Evolutionary conservation across 64 coral and sea anemone genomes (phyloP).

Genomic region (Montipora efflorescens): DNA sequence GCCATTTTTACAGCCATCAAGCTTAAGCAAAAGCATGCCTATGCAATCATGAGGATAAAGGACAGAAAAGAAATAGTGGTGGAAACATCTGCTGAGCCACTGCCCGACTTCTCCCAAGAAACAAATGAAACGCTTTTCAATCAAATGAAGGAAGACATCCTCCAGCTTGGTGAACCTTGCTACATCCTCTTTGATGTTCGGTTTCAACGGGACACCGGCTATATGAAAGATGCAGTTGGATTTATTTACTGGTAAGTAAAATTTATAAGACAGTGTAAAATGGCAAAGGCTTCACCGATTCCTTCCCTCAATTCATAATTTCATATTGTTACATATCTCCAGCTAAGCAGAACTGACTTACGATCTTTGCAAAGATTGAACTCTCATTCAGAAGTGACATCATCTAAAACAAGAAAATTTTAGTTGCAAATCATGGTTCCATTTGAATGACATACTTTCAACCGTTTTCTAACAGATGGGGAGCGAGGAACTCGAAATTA

Average conservation of each 20-base stretch:
- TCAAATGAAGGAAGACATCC: not conserved
- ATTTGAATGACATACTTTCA: no score
- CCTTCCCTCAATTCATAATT: no score
- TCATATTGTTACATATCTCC: no score
- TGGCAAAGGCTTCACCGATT: no score
- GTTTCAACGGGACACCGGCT: not conserved
- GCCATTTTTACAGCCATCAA: conserved; percentile 5
- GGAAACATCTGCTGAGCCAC: not conserved
- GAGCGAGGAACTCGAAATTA: no score
- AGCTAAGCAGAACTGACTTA: no score
- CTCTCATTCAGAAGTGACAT: no score
- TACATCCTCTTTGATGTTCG: conserved; percentile 3
- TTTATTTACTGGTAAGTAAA: conserved; percentile 1
- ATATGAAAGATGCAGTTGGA: not conserved
- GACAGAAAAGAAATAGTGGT: not conserved
- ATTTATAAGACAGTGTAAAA: not conserved
- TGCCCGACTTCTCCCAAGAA: not conserved
- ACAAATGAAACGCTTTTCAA: not conserved
- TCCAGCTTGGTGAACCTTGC: not conserved
- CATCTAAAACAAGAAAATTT: no score
- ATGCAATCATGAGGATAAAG: conserved; percentile 20
- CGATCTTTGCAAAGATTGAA: no score
- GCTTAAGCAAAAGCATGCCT: not conserved
- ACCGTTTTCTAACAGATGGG: no score
- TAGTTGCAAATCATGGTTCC: no score